Percentiles rank a stretch among this genome's conserved stretches.
phyloP scores from a whole-genome alignment of 2,113 vertebrate genomes.

The Probosciger aterrimus region DNA sequence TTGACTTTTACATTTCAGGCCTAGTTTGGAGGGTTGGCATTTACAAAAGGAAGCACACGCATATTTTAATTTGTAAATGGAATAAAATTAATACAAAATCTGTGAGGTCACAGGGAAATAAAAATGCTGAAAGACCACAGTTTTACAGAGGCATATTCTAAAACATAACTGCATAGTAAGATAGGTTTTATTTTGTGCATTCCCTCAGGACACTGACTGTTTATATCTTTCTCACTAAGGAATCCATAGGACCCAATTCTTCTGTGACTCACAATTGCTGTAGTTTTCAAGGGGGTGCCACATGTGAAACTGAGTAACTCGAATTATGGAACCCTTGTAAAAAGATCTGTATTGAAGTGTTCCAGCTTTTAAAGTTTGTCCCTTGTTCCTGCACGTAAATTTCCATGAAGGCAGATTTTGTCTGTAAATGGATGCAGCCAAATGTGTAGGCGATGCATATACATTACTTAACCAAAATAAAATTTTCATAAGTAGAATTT shows the following conservation, averaged over 20 bases:
- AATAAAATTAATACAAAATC: not conserved
- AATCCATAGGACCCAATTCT: not conserved
- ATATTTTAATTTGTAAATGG: not conserved
- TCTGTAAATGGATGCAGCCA: conserved; percentile 19
- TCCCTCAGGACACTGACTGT: not conserved
- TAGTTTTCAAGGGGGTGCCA: not conserved
- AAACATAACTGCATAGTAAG: not conserved
- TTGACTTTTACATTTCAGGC: not conserved
- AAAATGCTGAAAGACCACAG: not conserved
- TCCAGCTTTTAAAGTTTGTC: conserved; percentile 35
- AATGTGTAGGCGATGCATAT: not conserved
- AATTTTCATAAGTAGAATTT: conserved; percentile 40
- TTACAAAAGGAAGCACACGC: not conserved
- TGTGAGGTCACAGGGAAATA: not conserved
- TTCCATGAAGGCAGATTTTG: conserved; percentile 22
- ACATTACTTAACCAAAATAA: conserved; percentile 48
- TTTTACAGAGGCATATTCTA: not conserved
- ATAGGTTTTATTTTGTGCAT: not conserved
- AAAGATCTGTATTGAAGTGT: not conserved
- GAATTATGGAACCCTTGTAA: conserved; percentile 9
- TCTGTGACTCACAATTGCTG: not conserved
- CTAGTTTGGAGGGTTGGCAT: not conserved
- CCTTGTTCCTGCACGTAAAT: conserved; percentile 29
- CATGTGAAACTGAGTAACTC: conserved; percentile 18
- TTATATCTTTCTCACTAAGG: not conserved